Evolutionary conservation across 2,797 vertebrate genomes (phyloP).

Genomic region (Pseudochaenichthys georgianus): DNA sequence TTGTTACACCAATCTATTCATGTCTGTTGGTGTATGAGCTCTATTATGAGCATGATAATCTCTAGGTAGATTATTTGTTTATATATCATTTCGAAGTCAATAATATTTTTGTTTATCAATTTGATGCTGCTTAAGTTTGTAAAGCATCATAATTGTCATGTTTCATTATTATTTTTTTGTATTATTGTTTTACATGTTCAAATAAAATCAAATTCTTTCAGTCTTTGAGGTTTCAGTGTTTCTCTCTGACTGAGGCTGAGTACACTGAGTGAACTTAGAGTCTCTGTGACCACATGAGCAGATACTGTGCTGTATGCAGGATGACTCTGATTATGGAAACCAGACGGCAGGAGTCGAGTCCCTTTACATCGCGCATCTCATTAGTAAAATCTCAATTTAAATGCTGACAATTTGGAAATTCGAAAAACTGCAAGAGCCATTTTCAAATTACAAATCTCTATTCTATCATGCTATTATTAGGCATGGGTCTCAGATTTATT

Average conservation of each 20-base stretch:
- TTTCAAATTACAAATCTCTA: no score
- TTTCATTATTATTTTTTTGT: no score
- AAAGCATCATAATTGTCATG: no score
- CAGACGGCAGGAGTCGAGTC: conserved; percentile 23
- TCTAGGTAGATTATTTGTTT: no score
- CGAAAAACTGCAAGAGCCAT: neutral
- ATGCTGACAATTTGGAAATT: neutral
- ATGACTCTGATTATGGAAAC: conserved; percentile 56
- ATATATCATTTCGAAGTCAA: no score
- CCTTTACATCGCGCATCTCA: neutral
- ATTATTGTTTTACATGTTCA: no score
- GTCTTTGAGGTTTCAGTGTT: conserved; percentile 6
- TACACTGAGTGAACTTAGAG: conserved; percentile 32
- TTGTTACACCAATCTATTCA: no score
- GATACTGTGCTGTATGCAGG: conserved; percentile 38
- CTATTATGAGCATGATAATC: neutral
- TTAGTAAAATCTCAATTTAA: neutral
- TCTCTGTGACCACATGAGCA: conserved; percentile 42
- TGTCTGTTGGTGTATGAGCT: neutral
- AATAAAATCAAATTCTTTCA: neutral
- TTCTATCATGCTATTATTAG: no score
- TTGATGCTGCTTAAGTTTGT: no score
- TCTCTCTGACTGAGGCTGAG: conserved; percentile 12
- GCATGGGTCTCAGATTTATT: no score
- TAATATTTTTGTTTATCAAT: no score